Conservation (phyloP, 2,797 vertebrate species). For the Triplophysa yarkandensis region DNA sequence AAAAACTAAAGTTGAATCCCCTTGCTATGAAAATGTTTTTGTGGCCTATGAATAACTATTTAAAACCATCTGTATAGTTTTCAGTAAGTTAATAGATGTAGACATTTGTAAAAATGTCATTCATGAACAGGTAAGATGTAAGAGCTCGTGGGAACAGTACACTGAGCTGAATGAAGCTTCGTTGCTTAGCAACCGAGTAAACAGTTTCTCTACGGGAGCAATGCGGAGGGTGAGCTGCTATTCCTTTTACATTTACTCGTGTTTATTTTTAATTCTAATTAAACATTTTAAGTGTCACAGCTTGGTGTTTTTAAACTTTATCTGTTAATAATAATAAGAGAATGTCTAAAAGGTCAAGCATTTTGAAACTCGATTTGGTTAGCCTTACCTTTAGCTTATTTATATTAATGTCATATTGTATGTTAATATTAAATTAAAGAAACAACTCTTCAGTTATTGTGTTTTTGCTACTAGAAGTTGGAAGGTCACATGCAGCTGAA, state of each 20-base stretch:
- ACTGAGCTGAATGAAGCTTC: slow-evolving; percentile 6
- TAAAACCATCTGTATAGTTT: neutral
- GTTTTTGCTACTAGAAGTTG: too few species aligned
- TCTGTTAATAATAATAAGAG: neutral
- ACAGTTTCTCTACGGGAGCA: slow-evolving; percentile 60
- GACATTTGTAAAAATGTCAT: neutral
- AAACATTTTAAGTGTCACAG: too few species aligned
- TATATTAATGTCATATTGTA: too few species aligned
- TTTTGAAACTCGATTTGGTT: neutral
- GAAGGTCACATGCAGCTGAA: too few species aligned
- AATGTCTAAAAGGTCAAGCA: neutral
- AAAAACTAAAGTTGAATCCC: too few species aligned
- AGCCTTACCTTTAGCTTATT: too few species aligned
- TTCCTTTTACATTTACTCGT: slow-evolving; percentile 24
- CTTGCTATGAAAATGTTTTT: too few species aligned
- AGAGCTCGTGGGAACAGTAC: slow-evolving; percentile 32
- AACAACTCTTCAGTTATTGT: too few species aligned
- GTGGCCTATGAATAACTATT: too few species aligned
- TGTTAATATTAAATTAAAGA: too few species aligned
- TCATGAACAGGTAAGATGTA: neutral
- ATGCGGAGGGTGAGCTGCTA: slow-evolving; percentile 69
- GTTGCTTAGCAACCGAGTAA: slow-evolving; percentile 70
- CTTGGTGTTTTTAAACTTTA: slow-evolving; percentile 1
- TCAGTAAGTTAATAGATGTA: neutral
- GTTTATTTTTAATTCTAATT: neutral